phyloP scores from a whole-genome alignment of 2,113 vertebrate genomes.

The Leucoraja erinaceus region DNA sequence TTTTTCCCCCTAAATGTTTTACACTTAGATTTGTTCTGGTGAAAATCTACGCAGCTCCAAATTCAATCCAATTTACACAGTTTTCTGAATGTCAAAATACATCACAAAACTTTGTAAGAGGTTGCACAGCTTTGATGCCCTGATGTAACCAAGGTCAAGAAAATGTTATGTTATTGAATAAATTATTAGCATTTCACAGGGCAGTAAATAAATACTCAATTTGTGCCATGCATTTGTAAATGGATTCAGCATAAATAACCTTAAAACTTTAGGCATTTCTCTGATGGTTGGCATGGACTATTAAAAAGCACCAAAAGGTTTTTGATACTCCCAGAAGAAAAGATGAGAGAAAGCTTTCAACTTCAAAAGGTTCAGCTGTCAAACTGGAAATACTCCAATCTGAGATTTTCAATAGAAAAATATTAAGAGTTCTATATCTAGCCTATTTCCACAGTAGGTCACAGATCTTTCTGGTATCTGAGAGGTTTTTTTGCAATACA shows the following conservation, averaged over 20 bases:
- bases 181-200: neutral
- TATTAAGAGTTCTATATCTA: neutral
- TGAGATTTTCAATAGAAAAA: neutral
- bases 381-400: neutral
- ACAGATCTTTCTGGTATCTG: neutral
- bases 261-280: neutral
- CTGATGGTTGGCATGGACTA: neutral
- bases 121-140: neutral
- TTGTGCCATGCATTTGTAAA: neutral
- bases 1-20: neutral
- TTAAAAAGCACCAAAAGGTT: constrained; percentile 17
- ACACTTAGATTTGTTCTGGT: neutral
- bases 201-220: neutral
- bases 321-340: neutral
- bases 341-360: neutral
- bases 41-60: neutral
- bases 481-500: neutral
- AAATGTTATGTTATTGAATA: neutral
- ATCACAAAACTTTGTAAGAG: neutral
- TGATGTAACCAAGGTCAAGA: neutral
- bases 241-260: neutral
- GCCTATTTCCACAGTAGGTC: neutral
- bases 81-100: neutral
- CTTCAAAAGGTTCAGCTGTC: neutral
- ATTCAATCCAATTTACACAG: neutral